These are phyloP conservation scores for Perizoma affinitatum DNA, from an alignment of 2,888 invertebrate species.

Conservation along the genomic window DNA sequence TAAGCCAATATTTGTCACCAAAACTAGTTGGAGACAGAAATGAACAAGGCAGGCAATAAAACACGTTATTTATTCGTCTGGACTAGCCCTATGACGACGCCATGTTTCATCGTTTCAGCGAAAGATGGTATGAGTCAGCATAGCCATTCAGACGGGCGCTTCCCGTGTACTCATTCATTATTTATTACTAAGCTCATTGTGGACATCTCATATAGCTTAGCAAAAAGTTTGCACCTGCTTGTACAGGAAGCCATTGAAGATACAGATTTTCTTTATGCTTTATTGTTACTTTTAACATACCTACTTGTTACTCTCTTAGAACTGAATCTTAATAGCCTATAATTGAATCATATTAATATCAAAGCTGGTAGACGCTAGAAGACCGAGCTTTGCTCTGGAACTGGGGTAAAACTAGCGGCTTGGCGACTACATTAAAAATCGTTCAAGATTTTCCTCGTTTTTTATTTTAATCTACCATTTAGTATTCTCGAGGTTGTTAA, in stretches of 20 bases:
- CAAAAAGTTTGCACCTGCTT: conserved; percentile 37
- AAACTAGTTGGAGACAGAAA: conserved; percentile 18
- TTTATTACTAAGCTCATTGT: conserved; percentile 37
- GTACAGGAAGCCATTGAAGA: conserved; percentile 22
- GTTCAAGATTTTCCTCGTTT: no score
- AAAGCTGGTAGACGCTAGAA: no score
- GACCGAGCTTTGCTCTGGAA: no score
- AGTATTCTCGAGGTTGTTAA: no score
- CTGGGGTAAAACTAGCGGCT: no score
- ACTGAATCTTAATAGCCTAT: no score
- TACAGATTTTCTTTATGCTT: conserved; percentile 15
- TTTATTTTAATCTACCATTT: no score
- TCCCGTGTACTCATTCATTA: conserved; percentile 49
- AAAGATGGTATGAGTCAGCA: conserved; percentile 63
- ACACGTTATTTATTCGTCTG: conserved; percentile 44
- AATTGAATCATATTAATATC: no score
- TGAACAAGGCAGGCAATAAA: conserved; percentile 38
- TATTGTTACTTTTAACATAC: no score
- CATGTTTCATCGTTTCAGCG: conserved; percentile 71
- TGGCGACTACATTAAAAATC: no score
- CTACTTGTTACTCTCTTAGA: no score
- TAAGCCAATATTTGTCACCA: no score
- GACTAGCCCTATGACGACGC: conserved; percentile 51
- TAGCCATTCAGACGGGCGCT: conserved; percentile 57
- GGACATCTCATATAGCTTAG: conserved; percentile 32